Evolutionary conservation across 2,797 vertebrate genomes (phyloP).

Genomic region (Pseudotriccus pelzelni): DNA sequence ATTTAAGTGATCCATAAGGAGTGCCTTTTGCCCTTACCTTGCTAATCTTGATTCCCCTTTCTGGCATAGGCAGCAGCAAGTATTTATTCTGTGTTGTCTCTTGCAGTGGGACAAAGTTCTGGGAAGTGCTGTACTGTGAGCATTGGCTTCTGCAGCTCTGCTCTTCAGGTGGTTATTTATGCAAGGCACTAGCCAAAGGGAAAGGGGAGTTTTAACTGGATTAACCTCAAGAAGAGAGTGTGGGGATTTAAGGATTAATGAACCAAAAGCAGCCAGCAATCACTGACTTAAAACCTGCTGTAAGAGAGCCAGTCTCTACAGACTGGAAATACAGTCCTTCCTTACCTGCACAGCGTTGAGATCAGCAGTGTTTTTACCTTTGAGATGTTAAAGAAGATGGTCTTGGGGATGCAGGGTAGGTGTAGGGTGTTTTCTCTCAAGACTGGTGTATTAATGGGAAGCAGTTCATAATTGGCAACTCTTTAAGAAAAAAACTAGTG

Average conservation of each 20-base stretch:
- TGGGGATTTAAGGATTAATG: slow-evolving; percentile 65
- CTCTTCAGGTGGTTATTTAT: slow-evolving; percentile 45
- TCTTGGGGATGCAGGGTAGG: background rate
- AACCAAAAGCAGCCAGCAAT: slow-evolving; percentile 46
- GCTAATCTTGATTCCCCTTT: slow-evolving; percentile 21
- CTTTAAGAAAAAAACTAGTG: background rate
- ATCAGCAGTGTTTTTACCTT: background rate
- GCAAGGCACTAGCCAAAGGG: background rate
- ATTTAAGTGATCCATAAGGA: background rate
- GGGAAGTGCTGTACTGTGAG: background rate
- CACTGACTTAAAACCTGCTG: slow-evolving; percentile 19
- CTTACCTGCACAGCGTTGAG: background rate
- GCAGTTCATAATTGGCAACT: background rate
- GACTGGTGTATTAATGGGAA: background rate
- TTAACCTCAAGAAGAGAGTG: slow-evolving; percentile 64
- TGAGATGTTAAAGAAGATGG: background rate
- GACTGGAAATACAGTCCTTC: background rate
- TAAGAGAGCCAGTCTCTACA: background rate
- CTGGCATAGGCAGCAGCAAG: background rate
- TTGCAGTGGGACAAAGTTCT: background rate
- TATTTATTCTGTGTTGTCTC: background rate
- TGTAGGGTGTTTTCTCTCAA: background rate
- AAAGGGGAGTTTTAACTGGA: slow-evolving; percentile 69
- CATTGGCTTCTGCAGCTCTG: background rate
- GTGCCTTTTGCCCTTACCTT: slow-evolving; percentile 11